phyloP scores from a whole-genome alignment of 2,888 invertebrate species.

The Eumacrocentrus americanus region DNA sequence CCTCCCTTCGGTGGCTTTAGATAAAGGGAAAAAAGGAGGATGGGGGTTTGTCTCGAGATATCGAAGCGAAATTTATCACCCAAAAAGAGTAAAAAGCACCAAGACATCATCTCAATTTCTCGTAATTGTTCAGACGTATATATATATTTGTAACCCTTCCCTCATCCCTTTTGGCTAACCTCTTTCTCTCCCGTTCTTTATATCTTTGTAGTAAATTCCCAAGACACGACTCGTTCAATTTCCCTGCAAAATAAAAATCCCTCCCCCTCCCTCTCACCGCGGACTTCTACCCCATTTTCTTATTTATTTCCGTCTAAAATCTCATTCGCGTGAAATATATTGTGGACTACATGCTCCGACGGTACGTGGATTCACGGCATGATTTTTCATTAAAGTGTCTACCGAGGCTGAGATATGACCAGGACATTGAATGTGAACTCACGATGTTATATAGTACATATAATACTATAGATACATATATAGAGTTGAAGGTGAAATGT shows the following conservation, averaged over 20 bases:
- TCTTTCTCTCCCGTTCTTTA: too few species aligned
- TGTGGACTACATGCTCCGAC: slow-evolving; percentile 45
- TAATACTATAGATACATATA: neutral
- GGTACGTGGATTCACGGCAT: slow-evolving; percentile 53
- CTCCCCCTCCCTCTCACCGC: neutral
- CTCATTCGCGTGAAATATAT: slow-evolving; percentile 55
- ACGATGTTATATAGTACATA: slow-evolving; percentile 1
- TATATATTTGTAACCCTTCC: too few species aligned
- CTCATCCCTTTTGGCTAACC: too few species aligned
- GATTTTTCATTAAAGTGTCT: slow-evolving; percentile 62
- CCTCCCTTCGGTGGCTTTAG: slow-evolving; percentile 1
- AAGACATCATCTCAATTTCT: neutral
- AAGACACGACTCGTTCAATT: slow-evolving; percentile 32
- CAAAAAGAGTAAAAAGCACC: neutral
- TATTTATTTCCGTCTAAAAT: slow-evolving; percentile 59
- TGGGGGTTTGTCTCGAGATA: slow-evolving; percentile 15
- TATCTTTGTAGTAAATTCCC: slow-evolving; percentile 21
- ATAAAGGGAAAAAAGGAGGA: slow-evolving; percentile 9
- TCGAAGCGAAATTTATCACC: slow-evolving; percentile 13
- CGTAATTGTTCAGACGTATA: slow-evolving; percentile 4
- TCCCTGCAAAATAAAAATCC: slow-evolving; percentile 37
- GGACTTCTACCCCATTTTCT: slow-evolving; percentile 35
- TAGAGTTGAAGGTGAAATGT: slow-evolving; percentile 11
- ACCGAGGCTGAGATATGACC: slow-evolving; percentile 56
- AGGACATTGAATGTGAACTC: slow-evolving; percentile 58